phyloP scores from a whole-genome alignment of 2,113 vertebrate species.

The Strix uralensis region DNA sequence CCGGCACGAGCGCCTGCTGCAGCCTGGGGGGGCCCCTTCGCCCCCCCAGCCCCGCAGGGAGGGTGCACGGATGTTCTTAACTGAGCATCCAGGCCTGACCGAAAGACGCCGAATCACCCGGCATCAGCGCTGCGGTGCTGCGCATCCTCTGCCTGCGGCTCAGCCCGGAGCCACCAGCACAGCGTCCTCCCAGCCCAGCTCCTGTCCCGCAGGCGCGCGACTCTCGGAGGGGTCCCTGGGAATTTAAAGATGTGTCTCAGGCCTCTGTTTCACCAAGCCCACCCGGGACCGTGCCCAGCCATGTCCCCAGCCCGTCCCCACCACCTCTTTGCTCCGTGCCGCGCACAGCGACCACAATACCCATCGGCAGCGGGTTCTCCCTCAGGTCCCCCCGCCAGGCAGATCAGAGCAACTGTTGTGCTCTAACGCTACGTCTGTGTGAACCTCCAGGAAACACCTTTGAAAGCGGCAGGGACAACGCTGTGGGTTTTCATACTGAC shows the following conservation, averaged over 20 bases:
- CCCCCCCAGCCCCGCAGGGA: not conserved
- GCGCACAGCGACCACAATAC: fast-evolving
- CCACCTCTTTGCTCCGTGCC: not conserved
- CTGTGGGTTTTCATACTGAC: not conserved
- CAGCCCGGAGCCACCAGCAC: not conserved
- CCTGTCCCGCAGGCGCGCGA: fast-evolving
- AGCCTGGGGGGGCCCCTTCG: not conserved
- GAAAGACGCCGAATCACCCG: fast-evolving
- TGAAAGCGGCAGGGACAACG: not conserved
- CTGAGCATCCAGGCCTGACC: not conserved
- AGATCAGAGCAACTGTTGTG: not conserved
- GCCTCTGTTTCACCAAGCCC: not conserved
- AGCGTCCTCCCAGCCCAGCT: not conserved
- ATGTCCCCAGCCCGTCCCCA: not conserved
- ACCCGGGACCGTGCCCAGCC: fast-evolving
- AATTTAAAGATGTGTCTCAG: not conserved
- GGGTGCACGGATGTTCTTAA: fast-evolving
- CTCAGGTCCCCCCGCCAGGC: not conserved
- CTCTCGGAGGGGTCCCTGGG: no score
- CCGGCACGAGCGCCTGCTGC: not conserved
- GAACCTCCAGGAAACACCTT: not conserved
- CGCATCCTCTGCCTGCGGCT: not conserved
- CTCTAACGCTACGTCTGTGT: fast-evolving
- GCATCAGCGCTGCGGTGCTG: fast-evolving
- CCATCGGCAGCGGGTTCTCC: not conserved